These are phyloP conservation scores for Onychostoma macrolepis DNA, from an alignment of 2,113 vertebrate species.

Conservation along the genomic window DNA sequence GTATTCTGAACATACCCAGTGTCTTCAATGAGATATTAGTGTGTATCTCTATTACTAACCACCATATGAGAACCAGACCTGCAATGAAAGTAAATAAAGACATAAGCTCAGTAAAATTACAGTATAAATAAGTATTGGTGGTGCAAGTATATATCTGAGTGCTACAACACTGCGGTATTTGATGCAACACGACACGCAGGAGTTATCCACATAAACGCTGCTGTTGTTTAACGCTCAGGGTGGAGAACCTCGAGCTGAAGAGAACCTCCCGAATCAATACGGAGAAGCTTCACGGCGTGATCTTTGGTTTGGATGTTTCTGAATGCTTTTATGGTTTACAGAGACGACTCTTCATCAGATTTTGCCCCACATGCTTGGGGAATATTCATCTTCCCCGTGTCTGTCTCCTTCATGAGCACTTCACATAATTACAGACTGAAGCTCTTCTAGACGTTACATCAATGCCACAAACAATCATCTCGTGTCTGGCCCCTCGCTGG, in stretches of 20 bases:
- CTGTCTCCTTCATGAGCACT: constrained; percentile 47
- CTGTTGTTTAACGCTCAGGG: not conserved
- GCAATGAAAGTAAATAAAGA: constrained; percentile 15
- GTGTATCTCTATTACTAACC: not conserved
- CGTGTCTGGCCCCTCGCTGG: constrained; percentile 53
- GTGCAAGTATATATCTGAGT: not conserved
- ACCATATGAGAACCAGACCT: constrained; percentile 1
- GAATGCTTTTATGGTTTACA: not conserved
- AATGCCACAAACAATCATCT: constrained; percentile 63
- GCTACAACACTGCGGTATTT: not conserved
- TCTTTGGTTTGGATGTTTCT: not conserved
- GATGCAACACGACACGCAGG: not conserved
- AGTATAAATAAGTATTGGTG: constrained; percentile 7
- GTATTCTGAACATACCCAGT: not conserved
- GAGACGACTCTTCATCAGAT: not conserved
- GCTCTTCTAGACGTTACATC: constrained; percentile 59
- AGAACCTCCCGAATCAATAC: not conserved
- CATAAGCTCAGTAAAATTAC: constrained; percentile 9
- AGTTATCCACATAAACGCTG: not conserved
- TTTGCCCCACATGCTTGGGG: constrained; percentile 1
- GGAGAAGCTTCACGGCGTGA: not conserved
- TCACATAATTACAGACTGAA: constrained; percentile 58
- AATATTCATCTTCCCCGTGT: constrained; percentile 43
- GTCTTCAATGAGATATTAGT: not conserved
- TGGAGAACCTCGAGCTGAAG: not conserved